A percentile compares a stretch with the other conserved stretches of the same genome.
Conservation (phyloP, 1,140 invertebrate species). For the Condylostylus longicornis region DNA sequence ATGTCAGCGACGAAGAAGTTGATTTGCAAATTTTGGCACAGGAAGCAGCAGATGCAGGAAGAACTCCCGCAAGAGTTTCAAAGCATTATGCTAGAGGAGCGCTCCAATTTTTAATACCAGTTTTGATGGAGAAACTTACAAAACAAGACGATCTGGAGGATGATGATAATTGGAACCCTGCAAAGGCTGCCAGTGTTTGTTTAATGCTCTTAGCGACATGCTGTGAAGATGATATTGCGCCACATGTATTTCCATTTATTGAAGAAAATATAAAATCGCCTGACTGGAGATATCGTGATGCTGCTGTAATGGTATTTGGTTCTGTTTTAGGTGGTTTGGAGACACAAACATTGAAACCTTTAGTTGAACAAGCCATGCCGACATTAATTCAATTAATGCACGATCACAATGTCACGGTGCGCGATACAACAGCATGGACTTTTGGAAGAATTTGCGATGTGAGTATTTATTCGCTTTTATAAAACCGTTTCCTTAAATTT, state of each 20-base stretch:
- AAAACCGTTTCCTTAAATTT: background rate
- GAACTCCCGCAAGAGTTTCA: slow-evolving; percentile 78
- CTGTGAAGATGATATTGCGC: slow-evolving; percentile 95
- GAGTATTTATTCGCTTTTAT: slow-evolving; percentile 11
- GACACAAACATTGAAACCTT: slow-evolving; percentile 66
- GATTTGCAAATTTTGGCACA: slow-evolving; percentile 88
- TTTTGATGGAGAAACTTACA: slow-evolving; percentile 84
- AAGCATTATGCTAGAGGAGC: slow-evolving; percentile 92
- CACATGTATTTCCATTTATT: slow-evolving; percentile 92
- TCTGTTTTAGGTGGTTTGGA: slow-evolving; percentile 92
- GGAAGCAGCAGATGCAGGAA: slow-evolving; percentile 81
- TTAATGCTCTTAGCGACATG: slow-evolving; percentile 94
- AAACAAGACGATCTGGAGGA: slow-evolving; percentile 91
- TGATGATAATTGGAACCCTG: slow-evolving; percentile 99
- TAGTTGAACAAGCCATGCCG: slow-evolving; percentile 93
- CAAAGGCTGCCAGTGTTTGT: slow-evolving; percentile 98
- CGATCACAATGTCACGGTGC: slow-evolving; percentile 79
- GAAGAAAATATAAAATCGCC: slow-evolving; percentile 83
- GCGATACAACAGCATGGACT: slow-evolving; percentile 97
- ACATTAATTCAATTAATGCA: slow-evolving; percentile 89
- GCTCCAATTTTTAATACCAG: slow-evolving; percentile 84
- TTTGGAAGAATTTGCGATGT: slow-evolving; percentile 90
- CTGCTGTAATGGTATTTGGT: slow-evolving; percentile 97
- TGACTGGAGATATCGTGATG: slow-evolving; percentile 92
- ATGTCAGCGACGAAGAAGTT: slow-evolving; percentile 98